These are phyloP conservation scores for Heterohyrax brucei DNA, from an alignment of 2,797 vertebrate genomes.

Conservation along the genomic window DNA sequence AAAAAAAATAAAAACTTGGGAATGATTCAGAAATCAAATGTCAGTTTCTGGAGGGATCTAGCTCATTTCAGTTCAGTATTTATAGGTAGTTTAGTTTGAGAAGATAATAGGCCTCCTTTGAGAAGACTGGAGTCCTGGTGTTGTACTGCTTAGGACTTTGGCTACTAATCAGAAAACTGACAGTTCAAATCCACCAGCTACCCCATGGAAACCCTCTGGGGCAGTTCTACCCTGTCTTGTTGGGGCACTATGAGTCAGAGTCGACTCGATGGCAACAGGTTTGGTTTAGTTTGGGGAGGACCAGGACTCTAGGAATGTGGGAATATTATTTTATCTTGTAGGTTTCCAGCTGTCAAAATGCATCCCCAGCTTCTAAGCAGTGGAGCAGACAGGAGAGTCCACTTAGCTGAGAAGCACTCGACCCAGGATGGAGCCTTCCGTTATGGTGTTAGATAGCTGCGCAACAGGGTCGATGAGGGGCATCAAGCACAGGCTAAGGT, in stretches of 20 bases:
- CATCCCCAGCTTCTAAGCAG: constrained; percentile 17
- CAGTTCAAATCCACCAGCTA: too few relatives aligned
- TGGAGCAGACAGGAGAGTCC: not conserved
- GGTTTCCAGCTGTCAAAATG: not conserved
- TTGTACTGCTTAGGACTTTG: too few relatives aligned
- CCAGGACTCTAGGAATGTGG: not conserved
- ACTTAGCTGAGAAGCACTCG: not conserved
- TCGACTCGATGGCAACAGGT: too few relatives aligned
- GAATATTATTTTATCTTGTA: not conserved
- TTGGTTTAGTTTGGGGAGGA: not conserved
- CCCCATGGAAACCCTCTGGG: too few relatives aligned
- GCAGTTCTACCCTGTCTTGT: too few relatives aligned
- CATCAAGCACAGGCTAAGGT: constrained; percentile 34
- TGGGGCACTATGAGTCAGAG: too few relatives aligned
- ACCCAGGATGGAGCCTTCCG: not conserved
- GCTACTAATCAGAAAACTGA: too few relatives aligned
- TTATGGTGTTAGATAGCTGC: not conserved
- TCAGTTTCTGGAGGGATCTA: not conserved
- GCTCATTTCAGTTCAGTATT: not conserved
- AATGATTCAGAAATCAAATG: constrained; percentile 2
- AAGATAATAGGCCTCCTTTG: not conserved
- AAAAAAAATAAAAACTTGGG: constrained; percentile 10
- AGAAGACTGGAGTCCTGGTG: too few relatives aligned
- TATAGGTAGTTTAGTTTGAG: constrained; percentile 40
- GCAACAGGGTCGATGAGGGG: not conserved